These are phyloP conservation scores for Merodon equestris DNA, from an alignment of 2,888 invertebrate species.

Conservation along the genomic window DNA sequence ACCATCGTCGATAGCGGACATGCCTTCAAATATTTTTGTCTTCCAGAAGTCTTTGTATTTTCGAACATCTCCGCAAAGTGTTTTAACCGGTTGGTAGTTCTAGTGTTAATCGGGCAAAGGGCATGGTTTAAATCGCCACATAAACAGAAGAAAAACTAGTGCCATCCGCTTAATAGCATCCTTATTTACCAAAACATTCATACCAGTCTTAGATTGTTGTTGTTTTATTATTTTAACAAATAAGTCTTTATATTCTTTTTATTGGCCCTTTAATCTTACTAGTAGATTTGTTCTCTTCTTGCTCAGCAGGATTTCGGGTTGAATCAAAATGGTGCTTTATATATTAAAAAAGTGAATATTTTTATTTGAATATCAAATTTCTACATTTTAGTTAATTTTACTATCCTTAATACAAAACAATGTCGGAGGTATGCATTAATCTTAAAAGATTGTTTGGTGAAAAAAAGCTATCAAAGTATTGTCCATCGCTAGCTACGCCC, in stretches of 20 bases:
- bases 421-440: too few relatives aligned
- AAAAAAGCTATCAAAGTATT: too few relatives aligned
- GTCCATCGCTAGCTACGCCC: too few relatives aligned
- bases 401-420: too few relatives aligned
- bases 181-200: constrained; percentile 61
- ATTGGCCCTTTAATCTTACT: constrained; percentile 31
- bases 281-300: constrained; percentile 58
- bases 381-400: constrained; percentile 49
- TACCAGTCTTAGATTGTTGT: constrained; percentile 59
- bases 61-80: too few relatives aligned
- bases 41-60: neutral
- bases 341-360: constrained; percentile 55
- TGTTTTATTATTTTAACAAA: too few relatives aligned
- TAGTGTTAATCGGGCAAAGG: constrained; percentile 4
- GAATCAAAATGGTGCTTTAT: constrained; percentile 68
- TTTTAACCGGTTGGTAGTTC: too few relatives aligned
- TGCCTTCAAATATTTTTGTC: constrained; percentile 36
- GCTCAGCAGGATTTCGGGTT: constrained; percentile 67
- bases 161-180: constrained; percentile 64
- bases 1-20: too few relatives aligned
- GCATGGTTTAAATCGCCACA: constrained; percentile 36
- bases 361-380: constrained; percentile 22
- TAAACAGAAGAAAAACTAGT: constrained; percentile 28
- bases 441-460: too few relatives aligned
- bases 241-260: neutral